Percentiles rank a stretch among this genome's conserved stretches.
Conservation (phyloP, 2,888 invertebrate species). For the Trichogramma evanescens region DNA sequence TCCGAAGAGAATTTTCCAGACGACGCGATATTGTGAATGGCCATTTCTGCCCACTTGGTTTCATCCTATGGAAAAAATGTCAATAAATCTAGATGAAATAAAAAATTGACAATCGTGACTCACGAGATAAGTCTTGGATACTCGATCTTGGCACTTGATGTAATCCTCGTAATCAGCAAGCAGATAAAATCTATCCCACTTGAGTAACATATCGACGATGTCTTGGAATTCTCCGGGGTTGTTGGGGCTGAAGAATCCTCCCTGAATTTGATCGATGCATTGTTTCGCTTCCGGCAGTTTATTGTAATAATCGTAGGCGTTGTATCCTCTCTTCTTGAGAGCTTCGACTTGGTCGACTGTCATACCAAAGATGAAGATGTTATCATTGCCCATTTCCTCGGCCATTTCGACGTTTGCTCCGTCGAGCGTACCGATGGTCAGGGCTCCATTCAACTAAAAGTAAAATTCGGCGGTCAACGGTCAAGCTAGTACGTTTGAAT, state of each 20-base stretch:
- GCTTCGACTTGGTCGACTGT: conserved; percentile 65
- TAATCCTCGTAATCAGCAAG: conserved; percentile 95
- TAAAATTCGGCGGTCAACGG: not conserved
- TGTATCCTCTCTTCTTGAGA: conserved; percentile 72
- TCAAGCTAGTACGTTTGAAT: not conserved
- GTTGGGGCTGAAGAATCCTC: conserved; percentile 91
- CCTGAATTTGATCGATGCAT: conserved; percentile 92
- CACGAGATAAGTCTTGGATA: conserved; percentile 80
- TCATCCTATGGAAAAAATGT: conserved; percentile 60
- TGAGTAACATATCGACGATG: conserved; percentile 81
- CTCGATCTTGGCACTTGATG: conserved; percentile 85
- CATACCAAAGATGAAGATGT: conserved; percentile 98
- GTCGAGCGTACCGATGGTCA: conserved; percentile 98
- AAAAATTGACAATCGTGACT: conserved; percentile 24
- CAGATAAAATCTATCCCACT: conserved; percentile 89
- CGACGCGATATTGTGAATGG: conserved; percentile 91
- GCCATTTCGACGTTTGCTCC: conserved; percentile 99
- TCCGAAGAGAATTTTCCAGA: conserved; percentile 99
- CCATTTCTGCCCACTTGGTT: conserved; percentile 90
- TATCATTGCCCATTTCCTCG: conserved; percentile 94
- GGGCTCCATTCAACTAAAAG: conserved; percentile 78
- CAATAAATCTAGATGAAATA: conserved; percentile 6
- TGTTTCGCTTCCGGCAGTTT: conserved; percentile 83
- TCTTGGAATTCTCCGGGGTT: conserved; percentile 86
- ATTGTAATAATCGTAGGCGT: conserved; percentile 89